These are phyloP conservation scores for Penaeus indicus DNA, from an alignment of 1,140 invertebrate genomes.

Conservation along the genomic window DNA sequence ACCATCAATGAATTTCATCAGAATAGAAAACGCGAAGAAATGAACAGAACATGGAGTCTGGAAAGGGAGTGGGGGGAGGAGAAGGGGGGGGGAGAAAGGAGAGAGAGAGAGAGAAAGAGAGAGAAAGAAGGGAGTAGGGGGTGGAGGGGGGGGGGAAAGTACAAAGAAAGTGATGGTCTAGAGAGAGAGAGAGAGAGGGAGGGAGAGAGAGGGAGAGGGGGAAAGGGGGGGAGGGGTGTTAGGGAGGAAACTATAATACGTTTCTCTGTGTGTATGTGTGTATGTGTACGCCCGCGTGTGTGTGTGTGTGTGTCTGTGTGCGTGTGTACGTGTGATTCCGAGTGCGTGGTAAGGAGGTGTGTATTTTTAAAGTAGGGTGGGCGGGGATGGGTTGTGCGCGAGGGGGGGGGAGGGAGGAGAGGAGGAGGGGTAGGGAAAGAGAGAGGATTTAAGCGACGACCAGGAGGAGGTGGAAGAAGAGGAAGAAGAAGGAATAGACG, in stretches of 20 bases:
- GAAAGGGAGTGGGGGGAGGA: not conserved
- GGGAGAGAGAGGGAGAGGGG: constrained; percentile 8
- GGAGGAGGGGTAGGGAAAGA: not conserved
- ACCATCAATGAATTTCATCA: constrained; percentile 25
- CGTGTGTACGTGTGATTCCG: constrained; percentile 28
- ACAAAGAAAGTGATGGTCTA: not conserved
- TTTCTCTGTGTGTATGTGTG: too few relatives aligned
- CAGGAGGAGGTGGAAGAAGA: too few relatives aligned
- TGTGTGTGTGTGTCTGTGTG: constrained; percentile 35
- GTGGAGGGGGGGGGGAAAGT: not conserved
- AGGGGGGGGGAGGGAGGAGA: not conserved
- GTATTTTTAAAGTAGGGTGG: not conserved
- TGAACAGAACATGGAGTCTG: constrained; percentile 13
- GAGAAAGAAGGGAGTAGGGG: not conserved
- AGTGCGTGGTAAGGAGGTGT: not conserved
- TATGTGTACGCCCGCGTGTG: constrained; percentile 7
- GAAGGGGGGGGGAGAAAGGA: not conserved
- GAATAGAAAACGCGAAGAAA: constrained; percentile 36
- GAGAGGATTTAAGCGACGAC: not conserved
- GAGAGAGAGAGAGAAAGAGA: not conserved
- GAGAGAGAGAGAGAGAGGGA: not conserved
- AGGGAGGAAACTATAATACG: not conserved
- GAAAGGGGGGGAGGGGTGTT: not conserved
- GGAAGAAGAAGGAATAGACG: not conserved
- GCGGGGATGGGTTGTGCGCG: not conserved